These are phyloP conservation scores for Vultur gryphus DNA, from an alignment of 2,797 vertebrate genomes.

Conservation along the genomic window DNA sequence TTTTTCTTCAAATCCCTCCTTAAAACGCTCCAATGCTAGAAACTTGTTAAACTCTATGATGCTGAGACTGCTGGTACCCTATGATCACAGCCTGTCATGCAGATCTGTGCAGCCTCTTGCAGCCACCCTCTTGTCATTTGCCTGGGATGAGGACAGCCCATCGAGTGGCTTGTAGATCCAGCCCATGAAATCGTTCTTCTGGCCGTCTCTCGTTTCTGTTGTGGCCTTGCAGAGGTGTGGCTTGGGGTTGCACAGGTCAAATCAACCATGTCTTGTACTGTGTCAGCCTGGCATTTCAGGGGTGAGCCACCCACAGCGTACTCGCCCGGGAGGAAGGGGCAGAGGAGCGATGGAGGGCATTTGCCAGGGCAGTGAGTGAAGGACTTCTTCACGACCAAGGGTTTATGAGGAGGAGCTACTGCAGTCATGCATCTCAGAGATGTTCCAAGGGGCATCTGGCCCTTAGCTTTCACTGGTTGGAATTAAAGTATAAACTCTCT, in stretches of 20 bases:
- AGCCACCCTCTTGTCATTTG: background rate
- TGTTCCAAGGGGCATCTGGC: background rate
- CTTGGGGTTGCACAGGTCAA: background rate
- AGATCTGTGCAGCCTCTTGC: background rate
- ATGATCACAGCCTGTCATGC: background rate
- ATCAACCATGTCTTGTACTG: background rate
- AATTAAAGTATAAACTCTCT: background rate
- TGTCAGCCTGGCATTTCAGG: background rate
- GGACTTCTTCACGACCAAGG: background rate
- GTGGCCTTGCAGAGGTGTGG: background rate
- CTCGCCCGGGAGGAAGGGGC: accelerated
- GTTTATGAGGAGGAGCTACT: background rate
- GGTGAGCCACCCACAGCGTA: accelerated
- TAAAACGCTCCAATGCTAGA: background rate
- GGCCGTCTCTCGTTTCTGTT: background rate
- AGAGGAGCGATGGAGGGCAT: background rate
- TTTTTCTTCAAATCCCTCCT: background rate
- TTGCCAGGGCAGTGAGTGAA: background rate
- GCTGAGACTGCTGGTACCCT: background rate
- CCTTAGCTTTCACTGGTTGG: background rate
- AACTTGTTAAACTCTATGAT: background rate
- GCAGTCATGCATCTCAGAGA: background rate
- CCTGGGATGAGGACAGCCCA: background rate
- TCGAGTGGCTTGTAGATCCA: background rate
- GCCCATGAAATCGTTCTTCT: background rate